phyloP scores from a whole-genome alignment of 2,797 vertebrate species.

The Pitangus sulphuratus region DNA sequence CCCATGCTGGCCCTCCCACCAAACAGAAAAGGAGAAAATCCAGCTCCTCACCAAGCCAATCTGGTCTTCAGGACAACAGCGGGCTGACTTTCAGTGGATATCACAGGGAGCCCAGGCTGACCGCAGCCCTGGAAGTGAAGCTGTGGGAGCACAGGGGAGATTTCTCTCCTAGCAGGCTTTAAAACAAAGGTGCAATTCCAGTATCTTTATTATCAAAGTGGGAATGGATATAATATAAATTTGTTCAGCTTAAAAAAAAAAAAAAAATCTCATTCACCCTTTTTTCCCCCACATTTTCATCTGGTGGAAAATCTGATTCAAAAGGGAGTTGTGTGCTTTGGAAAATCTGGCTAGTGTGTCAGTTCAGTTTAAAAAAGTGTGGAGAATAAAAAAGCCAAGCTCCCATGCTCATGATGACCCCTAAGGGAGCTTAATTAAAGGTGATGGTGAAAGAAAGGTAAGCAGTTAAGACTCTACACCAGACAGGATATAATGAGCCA shows the following conservation, averaged over 20 bases:
- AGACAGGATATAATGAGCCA: neutral
- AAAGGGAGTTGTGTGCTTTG: neutral
- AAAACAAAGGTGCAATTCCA: neutral
- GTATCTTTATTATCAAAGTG: neutral
- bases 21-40: neutral
- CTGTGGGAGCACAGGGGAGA: neutral
- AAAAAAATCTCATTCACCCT: neutral
- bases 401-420: neutral
- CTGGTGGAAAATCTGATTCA: slow-evolving; percentile 63
- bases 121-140: neutral
- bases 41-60: neutral
- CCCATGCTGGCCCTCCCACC: neutral
- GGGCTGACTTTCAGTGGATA: neutral
- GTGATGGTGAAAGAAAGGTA: neutral
- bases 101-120: neutral
- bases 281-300: slow-evolving; percentile 5
- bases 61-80: neutral
- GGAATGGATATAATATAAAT: neutral
- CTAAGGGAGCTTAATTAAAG: slow-evolving; percentile 52
- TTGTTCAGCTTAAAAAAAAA: neutral
- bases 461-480: neutral
- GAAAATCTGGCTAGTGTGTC: slow-evolving; percentile 39
- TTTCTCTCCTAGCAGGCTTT: neutral
- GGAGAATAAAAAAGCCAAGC: slow-evolving; percentile 9
- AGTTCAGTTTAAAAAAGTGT: neutral